Evolutionary conservation across 2,113 vertebrate genomes (phyloP).

Genomic region (Malurus melanocephalus): DNA sequence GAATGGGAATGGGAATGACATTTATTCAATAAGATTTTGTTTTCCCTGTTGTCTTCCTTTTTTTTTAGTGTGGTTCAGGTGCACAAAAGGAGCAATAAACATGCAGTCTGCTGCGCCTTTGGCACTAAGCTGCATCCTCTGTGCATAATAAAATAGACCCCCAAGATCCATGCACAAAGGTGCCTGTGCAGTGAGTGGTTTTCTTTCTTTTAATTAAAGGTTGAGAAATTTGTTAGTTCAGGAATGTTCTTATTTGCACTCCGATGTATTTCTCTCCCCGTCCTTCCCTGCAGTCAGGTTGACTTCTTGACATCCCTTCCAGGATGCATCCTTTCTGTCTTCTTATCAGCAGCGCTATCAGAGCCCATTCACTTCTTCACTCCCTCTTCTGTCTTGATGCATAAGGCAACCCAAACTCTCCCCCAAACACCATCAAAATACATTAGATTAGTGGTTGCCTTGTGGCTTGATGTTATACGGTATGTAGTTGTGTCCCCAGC

Average conservation of each 20-base stretch:
- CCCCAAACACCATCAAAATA: neutral
- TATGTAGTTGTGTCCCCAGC: neutral
- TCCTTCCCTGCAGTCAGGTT: neutral
- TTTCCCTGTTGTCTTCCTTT: accelerated
- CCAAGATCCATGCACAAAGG: neutral
- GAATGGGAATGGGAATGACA: neutral
- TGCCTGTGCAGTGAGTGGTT: neutral
- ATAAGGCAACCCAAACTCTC: neutral
- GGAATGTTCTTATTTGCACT: neutral
- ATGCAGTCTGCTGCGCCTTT: neutral
- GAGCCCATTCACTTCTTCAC: neutral
- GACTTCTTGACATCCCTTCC: neutral
- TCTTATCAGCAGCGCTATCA: neutral
- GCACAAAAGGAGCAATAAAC: neutral
- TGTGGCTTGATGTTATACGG: neutral
- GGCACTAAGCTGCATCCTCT: neutral
- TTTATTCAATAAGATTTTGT: neutral
- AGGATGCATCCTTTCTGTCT: neutral
- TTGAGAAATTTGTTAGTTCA: neutral
- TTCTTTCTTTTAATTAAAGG: neutral
- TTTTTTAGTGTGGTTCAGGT: neutral
- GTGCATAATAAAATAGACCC: neutral
- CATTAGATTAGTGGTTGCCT: neutral
- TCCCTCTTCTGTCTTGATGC: neutral
- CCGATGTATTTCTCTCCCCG: neutral